These are phyloP conservation scores for Calycopis cecrops DNA, from an alignment of 1,140 invertebrate genomes.

Conservation along the genomic window DNA sequence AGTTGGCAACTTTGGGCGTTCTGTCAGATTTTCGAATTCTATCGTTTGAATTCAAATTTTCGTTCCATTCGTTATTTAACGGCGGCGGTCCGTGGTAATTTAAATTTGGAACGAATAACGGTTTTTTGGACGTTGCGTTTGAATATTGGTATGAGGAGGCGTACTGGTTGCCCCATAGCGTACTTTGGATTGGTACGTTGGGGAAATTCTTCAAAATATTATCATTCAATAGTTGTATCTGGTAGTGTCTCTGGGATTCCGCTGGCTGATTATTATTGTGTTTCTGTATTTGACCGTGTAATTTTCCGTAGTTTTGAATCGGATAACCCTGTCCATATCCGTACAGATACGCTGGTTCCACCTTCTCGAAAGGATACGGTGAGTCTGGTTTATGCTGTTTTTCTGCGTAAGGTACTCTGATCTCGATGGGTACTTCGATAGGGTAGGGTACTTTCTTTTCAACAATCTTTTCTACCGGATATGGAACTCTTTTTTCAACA, in stretches of 20 bases:
- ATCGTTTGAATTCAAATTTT: constrained; percentile 41
- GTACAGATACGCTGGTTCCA: constrained; percentile 27
- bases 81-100: constrained; percentile 52
- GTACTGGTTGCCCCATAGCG: constrained; percentile 52
- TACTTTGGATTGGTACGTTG: constrained; percentile 35
- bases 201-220: constrained; percentile 37
- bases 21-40: constrained; percentile 70
- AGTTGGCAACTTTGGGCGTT: constrained; percentile 73
- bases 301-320: constrained; percentile 26
- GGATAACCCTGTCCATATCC: constrained; percentile 26
- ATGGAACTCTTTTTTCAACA: constrained; percentile 66
- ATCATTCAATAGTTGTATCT: constrained; percentile 31
- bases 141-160: constrained; percentile 49
- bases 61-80: constrained; percentile 41
- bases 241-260: constrained; percentile 30
- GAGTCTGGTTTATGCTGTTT: constrained; percentile 57
- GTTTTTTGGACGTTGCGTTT: constrained; percentile 32
- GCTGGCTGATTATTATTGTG: constrained; percentile 26
- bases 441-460: constrained; percentile 74
- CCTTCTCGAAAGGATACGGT: constrained; percentile 48
- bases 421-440: constrained; percentile 74
- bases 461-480: constrained; percentile 68
- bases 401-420: constrained; percentile 68
- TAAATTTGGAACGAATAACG: constrained; percentile 29
- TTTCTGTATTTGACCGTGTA: constrained; percentile 25